A percentile compares a stretch with the other conserved stretches of the same genome.
Evolutionary conservation across 2,888 invertebrate species (phyloP).

Genomic region (Eurytoma californica): DNA sequence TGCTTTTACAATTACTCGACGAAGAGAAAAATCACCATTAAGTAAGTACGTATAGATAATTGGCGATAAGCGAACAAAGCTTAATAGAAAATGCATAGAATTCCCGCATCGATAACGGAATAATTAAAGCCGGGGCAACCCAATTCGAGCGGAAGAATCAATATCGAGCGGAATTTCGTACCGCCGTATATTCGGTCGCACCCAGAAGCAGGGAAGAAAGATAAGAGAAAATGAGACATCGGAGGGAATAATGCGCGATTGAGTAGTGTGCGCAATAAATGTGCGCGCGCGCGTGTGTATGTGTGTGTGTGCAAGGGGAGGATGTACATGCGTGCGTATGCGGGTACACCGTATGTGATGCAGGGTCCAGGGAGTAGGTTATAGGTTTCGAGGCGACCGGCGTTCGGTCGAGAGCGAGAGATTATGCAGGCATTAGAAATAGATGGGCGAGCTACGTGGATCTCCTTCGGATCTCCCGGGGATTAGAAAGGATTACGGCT

Average conservation of each 20-base stretch:
- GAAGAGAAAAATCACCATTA: too few species aligned
- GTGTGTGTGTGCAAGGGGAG: neutral
- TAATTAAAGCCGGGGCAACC: neutral
- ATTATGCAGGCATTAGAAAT: constrained; percentile 66
- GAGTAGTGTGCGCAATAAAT: neutral
- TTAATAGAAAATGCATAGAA: neutral
- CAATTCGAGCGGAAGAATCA: constrained; percentile 24
- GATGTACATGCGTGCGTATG: neutral
- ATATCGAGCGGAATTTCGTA: constrained; percentile 35
- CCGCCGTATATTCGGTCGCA: neutral
- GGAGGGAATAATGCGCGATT: neutral
- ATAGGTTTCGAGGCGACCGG: constrained; percentile 48
- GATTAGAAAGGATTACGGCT: constrained; percentile 68
- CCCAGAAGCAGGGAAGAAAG: neutral
- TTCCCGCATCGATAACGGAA: constrained; percentile 29
- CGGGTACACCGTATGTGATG: neutral
- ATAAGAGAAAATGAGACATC: constrained; percentile 42
- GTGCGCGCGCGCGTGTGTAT: neutral
- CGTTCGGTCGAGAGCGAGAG: constrained; percentile 55
- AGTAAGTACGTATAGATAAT: neutral
- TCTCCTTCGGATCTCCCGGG: constrained; percentile 60
- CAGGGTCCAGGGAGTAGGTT: constrained; percentile 29
- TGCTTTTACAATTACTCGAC: too few species aligned
- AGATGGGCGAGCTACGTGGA: constrained; percentile 63
- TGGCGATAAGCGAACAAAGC: neutral